Conservation (phyloP, 2,797 vertebrate species). For the Catamblyrhynchus diadema region DNA sequence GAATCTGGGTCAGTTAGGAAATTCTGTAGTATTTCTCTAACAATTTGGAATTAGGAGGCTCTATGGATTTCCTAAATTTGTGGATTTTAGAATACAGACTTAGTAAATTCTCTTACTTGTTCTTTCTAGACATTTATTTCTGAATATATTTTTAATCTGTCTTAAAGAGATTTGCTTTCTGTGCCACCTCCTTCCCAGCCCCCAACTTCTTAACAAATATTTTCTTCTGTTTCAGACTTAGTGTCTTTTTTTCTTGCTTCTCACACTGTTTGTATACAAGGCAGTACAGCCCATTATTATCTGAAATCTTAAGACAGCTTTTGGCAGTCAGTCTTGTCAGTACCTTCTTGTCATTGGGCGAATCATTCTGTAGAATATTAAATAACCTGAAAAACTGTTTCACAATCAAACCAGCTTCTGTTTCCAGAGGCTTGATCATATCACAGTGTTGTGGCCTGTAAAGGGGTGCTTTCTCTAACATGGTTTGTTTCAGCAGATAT, state of each 20-base stretch:
- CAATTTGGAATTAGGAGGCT: not conserved
- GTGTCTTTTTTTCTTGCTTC: not conserved
- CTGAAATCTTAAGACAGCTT: not conserved
- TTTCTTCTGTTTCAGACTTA: not conserved
- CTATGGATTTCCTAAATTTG: not conserved
- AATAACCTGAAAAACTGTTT: not conserved
- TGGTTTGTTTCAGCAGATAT: not conserved
- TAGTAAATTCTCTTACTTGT: not conserved
- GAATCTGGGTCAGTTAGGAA: not conserved
- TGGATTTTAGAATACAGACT: not conserved
- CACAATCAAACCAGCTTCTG: not conserved
- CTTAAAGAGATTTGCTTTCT: not conserved
- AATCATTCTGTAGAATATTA: not conserved
- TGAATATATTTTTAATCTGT: not conserved
- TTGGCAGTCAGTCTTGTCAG: not conserved
- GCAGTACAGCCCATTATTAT: not conserved
- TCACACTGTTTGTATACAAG: not conserved
- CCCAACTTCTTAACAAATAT: not conserved
- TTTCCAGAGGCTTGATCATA: not conserved
- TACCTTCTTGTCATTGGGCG: not conserved
- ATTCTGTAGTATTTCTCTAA: not conserved
- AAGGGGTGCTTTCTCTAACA: not conserved
- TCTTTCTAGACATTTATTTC: not conserved
- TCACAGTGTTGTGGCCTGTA: not conserved
- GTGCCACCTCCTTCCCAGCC: fast-evolving